Evolutionary conservation across 2,113 vertebrate genomes (phyloP).

Genomic region (Microcebus jonahi): DNA sequence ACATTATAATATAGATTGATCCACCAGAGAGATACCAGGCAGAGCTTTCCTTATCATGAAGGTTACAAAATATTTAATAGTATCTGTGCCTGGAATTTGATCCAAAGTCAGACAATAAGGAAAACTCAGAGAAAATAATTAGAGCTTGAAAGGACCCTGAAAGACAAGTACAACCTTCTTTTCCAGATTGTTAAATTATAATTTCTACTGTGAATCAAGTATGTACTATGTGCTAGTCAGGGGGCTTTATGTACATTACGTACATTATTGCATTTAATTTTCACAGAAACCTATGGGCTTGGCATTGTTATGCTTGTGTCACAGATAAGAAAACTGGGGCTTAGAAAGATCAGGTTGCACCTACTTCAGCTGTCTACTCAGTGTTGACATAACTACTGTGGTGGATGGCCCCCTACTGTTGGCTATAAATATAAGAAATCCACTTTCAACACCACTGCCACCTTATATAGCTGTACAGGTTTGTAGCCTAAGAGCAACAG

Average conservation of each 20-base stretch:
- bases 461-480: background rate
- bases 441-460: background rate
- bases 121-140: slow-evolving; percentile 43
- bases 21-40: background rate
- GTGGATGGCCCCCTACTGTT: background rate
- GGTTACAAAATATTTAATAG: background rate
- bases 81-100: slow-evolving; percentile 1
- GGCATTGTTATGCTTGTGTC: background rate
- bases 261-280: background rate
- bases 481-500: background rate
- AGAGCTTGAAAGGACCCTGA: background rate
- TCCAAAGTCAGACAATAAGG: slow-evolving; percentile 1
- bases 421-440: background rate
- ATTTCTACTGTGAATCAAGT: background rate
- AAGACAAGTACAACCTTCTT: background rate
- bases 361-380: background rate
- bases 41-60: background rate
- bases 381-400: background rate
- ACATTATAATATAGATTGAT: background rate
- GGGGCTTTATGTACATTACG: background rate
- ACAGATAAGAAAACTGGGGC: background rate
- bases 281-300: background rate
- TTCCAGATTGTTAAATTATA: background rate
- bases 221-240: background rate
- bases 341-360: background rate